phyloP scores from a whole-genome alignment of 2,888 invertebrate genomes.

The Chrysotoxum bicinctum region DNA sequence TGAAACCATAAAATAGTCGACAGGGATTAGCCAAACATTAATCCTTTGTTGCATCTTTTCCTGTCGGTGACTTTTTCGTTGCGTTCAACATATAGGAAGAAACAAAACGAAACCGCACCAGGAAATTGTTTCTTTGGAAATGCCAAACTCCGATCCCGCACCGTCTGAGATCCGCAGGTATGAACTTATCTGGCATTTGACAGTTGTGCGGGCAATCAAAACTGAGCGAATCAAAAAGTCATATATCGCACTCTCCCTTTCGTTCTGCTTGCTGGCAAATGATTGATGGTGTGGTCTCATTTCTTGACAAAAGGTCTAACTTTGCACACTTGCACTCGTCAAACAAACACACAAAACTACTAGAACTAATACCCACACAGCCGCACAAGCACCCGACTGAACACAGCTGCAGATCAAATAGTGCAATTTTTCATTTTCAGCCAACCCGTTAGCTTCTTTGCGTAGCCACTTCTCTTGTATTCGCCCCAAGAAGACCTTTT shows the following conservation, averaged over 20 bases:
- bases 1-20: constrained; percentile 43
- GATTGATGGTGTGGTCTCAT: constrained; percentile 75
- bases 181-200: constrained; percentile 58
- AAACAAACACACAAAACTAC: constrained; percentile 43
- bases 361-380: constrained; percentile 38
- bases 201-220: constrained; percentile 70
- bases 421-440: constrained; percentile 72
- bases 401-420: constrained; percentile 66
- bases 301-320: constrained; percentile 70
- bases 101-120: constrained; percentile 48
- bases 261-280: constrained; percentile 70
- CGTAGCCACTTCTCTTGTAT: constrained; percentile 57
- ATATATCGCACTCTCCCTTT: constrained; percentile 76
- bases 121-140: constrained; percentile 48
- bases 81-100: not conserved
- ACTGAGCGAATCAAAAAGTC: constrained; percentile 74
- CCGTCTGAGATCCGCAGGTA: constrained; percentile 59
- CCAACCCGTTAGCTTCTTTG: constrained; percentile 72
- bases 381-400: constrained; percentile 27
- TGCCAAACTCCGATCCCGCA: constrained; percentile 19
- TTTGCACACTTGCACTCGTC: constrained; percentile 71
- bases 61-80: not conserved
- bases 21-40: constrained; percentile 50
- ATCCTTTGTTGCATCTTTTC: constrained; percentile 31
- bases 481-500: constrained; percentile 64